Base-by-base conservation (phyloP, 2,888 invertebrate genomes). In the Molorchus minor region DNA sequence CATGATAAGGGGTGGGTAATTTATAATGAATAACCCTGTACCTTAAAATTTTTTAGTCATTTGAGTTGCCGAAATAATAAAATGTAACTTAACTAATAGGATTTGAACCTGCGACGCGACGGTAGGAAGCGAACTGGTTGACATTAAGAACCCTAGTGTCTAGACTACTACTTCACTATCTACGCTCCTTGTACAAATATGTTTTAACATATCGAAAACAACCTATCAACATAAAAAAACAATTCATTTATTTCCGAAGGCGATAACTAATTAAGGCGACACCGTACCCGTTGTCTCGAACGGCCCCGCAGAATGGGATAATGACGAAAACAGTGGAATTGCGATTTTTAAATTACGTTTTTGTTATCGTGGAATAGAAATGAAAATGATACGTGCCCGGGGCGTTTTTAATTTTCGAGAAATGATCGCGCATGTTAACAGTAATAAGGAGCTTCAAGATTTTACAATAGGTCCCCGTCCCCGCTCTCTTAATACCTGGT, bases 341-440 rank as follows among this genome's bases (percentile, higher is more conserved):
- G 77, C 77, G 78, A 79, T 79, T 79, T 73, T 76, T 74, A 79
- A 79, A 79, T 79, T 78, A 78, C 76, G 79, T 79, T 79, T 78
- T 78, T 77, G 78, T 79, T 78, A 78, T 79, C 78, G 75, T 69
- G 67, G 72, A 73, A 70, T 71, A 72, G 75, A 77, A 79, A 80
- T 79, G 79, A 76, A 78, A 79, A 79, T 79, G 79, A 80, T 79
- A 79, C 78, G 77, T 75, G 80, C 80, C 74, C 59, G 69, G 70
- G 78, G 80, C 79, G 74, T 79, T 80, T 80, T 80, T 79, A 79
- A 79, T 80, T 80, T 80, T 79, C 79, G 76, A 78, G 79, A 80
- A 78, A 80, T 77, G 79, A 79, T 79, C 77, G 77, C 74, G 74
- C 75, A 77, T 77, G 77, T 76, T 76, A 76, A 75, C 76, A 72